phyloP scores from a whole-genome alignment of 2,797 vertebrate species.

The Odontamblyopus rebecca region DNA sequence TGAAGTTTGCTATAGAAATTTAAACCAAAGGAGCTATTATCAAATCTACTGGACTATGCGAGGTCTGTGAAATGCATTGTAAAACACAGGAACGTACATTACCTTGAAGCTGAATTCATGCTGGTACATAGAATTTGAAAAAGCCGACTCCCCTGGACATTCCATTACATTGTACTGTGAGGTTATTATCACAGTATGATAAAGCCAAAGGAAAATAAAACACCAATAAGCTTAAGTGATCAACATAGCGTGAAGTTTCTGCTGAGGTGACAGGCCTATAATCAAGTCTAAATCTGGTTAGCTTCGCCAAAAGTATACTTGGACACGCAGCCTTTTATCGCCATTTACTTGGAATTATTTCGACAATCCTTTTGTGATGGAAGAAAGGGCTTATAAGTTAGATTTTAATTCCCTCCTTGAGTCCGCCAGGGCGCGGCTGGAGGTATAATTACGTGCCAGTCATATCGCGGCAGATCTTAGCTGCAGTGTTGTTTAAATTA shows the following conservation, averaged over 20 bases:
- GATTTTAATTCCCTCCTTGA: conserved; percentile 39
- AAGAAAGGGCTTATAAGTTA: conserved; percentile 25
- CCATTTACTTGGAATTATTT: conserved; percentile 44
- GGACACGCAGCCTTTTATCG: conserved; percentile 47
- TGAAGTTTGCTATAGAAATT: too few species aligned
- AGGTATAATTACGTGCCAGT: conserved; percentile 63
- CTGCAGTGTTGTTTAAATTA: conserved; percentile 56
- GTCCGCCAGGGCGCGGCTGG: conserved; percentile 25
- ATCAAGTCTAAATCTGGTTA: conserved; percentile 46
- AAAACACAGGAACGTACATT: too few species aligned
- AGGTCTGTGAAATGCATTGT: too few species aligned
- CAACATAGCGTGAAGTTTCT: conserved; percentile 10
- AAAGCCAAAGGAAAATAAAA: neutral
- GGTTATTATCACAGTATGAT: neutral
- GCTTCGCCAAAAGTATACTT: conserved; percentile 40
- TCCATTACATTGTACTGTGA: neutral
- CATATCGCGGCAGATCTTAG: conserved; percentile 55
- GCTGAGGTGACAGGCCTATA: conserved; percentile 43
- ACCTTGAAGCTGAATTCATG: too few species aligned
- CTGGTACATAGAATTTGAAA: too few species aligned
- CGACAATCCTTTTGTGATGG: conserved; percentile 39
- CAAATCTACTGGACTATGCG: too few species aligned
- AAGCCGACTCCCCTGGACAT: neutral
- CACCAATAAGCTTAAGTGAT: neutral
- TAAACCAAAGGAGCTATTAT: too few species aligned